Percentiles rank a stretch among this genome's conserved stretches.
Conservation (phyloP, 2,797 vertebrate genomes). For the Capromys pilorides region DNA sequence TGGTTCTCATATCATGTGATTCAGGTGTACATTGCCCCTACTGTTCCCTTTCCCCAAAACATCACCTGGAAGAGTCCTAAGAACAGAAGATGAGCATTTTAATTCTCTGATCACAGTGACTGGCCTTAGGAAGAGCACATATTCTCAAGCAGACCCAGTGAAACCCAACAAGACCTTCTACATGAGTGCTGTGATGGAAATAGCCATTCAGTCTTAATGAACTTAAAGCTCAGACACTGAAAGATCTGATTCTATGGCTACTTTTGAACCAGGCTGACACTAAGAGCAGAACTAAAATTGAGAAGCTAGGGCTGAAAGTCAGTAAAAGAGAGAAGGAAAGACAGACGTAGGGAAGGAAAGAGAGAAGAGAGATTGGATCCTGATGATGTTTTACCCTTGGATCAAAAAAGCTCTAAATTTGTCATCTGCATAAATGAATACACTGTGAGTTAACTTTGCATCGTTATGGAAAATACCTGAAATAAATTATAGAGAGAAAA, state of each 20-base stretch:
- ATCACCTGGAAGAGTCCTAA: neutral
- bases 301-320: neutral
- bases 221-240: neutral
- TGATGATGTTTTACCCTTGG: neutral
- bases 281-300: neutral
- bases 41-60: neutral
- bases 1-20: rapidly evolving
- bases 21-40: neutral
- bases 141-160: neutral
- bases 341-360: neutral
- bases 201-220: neutral
- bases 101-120: neutral
- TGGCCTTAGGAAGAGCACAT: neutral
- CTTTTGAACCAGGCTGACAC: neutral
- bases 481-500: neutral
- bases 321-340: neutral
- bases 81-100: neutral
- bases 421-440: neutral
- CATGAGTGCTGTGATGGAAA: neutral
- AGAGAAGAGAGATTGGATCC: neutral
- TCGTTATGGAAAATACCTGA: neutral
- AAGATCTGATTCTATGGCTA: neutral
- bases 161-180: neutral
- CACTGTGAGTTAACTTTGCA: neutral
- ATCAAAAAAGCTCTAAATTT: neutral